phyloP scores from a whole-genome alignment of 1,140 invertebrate genomes.

The Bombus terrestris region DNA sequence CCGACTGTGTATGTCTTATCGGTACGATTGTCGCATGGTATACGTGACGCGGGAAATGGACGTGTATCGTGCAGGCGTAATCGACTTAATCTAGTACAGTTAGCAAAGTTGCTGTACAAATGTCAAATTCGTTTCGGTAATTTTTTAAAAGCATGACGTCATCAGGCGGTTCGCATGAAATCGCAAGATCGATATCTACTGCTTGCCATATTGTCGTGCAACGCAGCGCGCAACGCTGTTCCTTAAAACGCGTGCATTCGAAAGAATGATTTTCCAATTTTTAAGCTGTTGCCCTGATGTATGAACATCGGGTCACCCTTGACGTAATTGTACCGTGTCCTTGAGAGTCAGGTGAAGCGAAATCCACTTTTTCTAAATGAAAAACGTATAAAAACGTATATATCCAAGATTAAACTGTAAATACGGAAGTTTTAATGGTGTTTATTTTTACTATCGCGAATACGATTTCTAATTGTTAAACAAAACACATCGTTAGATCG shows the following conservation, averaged over 20 bases:
- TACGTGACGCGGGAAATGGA: neutral
- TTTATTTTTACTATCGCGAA: too few species aligned
- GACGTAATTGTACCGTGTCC: too few species aligned
- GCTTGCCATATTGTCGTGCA: neutral
- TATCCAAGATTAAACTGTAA: too few species aligned
- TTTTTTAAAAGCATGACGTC: neutral
- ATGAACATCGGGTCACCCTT: too few species aligned
- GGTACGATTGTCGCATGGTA: neutral
- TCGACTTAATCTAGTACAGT: neutral
- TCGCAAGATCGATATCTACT: constrained; percentile 5
- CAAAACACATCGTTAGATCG: too few species aligned
- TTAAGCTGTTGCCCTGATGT: neutral
- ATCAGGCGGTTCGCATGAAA: too few species aligned
- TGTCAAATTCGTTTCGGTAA: neutral
- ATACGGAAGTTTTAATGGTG: too few species aligned
- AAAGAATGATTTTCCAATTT: neutral
- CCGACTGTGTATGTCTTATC: neutral
- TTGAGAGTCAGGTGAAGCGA: too few species aligned
- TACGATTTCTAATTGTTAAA: too few species aligned
- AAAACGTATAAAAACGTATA: too few species aligned
- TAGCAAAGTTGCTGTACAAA: neutral
- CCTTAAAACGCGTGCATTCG: neutral
- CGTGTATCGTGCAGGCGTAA: neutral
- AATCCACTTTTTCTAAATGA: too few species aligned
- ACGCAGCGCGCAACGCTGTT: neutral